These are phyloP conservation scores for Oreocharis arfaki DNA, from an alignment of 2,113 vertebrate genomes.

Conservation along the genomic window DNA sequence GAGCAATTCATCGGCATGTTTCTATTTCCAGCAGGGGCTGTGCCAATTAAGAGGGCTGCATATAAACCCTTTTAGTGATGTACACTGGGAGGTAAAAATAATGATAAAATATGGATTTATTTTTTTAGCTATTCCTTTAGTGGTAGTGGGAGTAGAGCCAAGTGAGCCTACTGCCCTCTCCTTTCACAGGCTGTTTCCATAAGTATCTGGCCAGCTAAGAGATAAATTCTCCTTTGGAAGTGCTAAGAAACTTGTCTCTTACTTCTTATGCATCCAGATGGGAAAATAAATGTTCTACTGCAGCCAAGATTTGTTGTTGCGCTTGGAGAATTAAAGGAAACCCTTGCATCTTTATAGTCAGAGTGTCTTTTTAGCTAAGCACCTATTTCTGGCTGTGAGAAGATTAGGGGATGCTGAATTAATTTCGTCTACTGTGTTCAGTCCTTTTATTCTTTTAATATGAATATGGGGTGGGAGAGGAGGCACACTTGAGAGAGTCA, in stretches of 20 bases:
- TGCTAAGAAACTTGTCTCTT: background rate
- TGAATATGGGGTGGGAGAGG: background rate
- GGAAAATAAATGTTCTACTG: background rate
- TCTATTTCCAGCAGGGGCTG: slow-evolving; percentile 68
- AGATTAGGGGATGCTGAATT: background rate
- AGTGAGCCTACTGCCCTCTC: background rate
- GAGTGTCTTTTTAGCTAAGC: background rate
- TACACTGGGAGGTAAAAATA: slow-evolving; percentile 59
- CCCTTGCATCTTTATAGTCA: background rate
- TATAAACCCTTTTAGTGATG: slow-evolving; percentile 56
- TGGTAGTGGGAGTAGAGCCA: background rate
- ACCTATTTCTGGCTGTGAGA: background rate
- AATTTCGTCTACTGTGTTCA: background rate
- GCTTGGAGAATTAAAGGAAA: background rate
- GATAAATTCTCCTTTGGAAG: slow-evolving; percentile 17
- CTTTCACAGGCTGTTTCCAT: background rate
- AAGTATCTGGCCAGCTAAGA: background rate
- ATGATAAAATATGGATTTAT: slow-evolving; percentile 56
- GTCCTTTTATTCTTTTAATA: background rate
- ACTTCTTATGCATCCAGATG: background rate
- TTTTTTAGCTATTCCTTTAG: slow-evolving; percentile 45
- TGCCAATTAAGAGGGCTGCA: slow-evolving; percentile 62
- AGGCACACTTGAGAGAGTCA: background rate
- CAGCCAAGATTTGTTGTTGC: background rate
- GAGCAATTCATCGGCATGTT: slow-evolving; percentile 59